These are phyloP conservation scores for Masticophis lateralis DNA, from an alignment of 2,797 vertebrate genomes.

Conservation along the genomic window DNA sequence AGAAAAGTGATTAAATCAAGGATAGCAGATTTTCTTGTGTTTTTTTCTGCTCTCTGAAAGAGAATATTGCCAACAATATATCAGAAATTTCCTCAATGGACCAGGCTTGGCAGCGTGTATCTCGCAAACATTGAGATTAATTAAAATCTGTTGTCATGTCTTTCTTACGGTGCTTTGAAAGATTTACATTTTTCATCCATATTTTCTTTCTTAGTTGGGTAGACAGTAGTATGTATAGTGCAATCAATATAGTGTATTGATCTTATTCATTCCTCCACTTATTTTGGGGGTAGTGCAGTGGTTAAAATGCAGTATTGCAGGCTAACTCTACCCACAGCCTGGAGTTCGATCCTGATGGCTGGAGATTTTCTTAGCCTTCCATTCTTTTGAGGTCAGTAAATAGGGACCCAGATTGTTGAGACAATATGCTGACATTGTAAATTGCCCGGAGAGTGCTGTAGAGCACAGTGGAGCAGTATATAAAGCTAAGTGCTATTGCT, in stretches of 20 bases:
- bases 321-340: neutral
- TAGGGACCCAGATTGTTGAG: neutral
- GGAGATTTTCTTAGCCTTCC: neutral
- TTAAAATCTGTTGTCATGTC: neutral
- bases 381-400: neutral
- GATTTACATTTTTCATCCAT: neutral
- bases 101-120: neutral
- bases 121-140: neutral
- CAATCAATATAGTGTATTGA: neutral
- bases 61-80: neutral
- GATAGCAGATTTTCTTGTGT: neutral
- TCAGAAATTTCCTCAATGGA: neutral
- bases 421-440: neutral
- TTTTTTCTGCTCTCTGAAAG: neutral
- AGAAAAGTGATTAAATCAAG: neutral
- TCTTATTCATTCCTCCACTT: neutral
- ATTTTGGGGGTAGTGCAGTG: neutral
- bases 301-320: neutral
- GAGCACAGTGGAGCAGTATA: neutral
- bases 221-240: neutral
- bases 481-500: neutral
- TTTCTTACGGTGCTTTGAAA: neutral
- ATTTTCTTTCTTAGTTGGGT: neutral
- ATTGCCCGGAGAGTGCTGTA: neutral
- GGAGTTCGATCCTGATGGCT: neutral